Conservation (phyloP, 2,888 invertebrate species). For the Chloroclystis v-ata region DNA sequence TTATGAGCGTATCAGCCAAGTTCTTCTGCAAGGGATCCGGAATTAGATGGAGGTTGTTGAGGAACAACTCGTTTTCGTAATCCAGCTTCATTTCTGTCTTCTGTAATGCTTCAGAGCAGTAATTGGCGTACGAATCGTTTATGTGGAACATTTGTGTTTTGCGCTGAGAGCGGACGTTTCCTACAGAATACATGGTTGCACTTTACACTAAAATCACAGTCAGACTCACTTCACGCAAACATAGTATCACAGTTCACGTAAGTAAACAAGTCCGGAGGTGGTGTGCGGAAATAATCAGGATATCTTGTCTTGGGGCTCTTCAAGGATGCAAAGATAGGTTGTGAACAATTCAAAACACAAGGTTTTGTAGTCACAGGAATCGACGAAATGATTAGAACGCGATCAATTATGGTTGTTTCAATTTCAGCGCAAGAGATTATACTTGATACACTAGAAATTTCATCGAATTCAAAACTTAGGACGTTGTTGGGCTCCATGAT, state of each 20-base stretch:
- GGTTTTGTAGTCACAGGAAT: constrained; percentile 3
- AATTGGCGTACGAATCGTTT: constrained; percentile 49
- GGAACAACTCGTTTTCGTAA: constrained; percentile 46
- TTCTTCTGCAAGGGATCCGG: constrained; percentile 64
- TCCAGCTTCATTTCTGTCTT: constrained; percentile 48
- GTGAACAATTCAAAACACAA: constrained; percentile 43
- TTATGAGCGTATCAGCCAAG: constrained; percentile 58
- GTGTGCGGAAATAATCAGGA: constrained; percentile 46
- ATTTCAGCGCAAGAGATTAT: constrained; percentile 29
- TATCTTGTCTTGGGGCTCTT: constrained; percentile 33
- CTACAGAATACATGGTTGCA: constrained; percentile 54
- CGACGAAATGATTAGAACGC: constrained; percentile 25
- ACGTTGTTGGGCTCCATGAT: constrained; percentile 69
- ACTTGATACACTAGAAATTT: constrained; percentile 48
- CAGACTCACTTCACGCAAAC: constrained; percentile 26
- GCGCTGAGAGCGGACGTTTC: constrained; percentile 53
- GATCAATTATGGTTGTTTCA: constrained; percentile 39
- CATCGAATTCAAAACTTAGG: constrained; percentile 47
- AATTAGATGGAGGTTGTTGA: constrained; percentile 53
- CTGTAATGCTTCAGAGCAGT: constrained; percentile 46
- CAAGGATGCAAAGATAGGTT: constrained; percentile 37
- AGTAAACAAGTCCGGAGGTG: constrained; percentile 50
- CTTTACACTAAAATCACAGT: constrained; percentile 23
- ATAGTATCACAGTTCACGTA: constrained; percentile 31
- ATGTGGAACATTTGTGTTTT: constrained; percentile 26